Conservation (phyloP, 2,113 vertebrate genomes). For the Lophotis ruficrista region DNA sequence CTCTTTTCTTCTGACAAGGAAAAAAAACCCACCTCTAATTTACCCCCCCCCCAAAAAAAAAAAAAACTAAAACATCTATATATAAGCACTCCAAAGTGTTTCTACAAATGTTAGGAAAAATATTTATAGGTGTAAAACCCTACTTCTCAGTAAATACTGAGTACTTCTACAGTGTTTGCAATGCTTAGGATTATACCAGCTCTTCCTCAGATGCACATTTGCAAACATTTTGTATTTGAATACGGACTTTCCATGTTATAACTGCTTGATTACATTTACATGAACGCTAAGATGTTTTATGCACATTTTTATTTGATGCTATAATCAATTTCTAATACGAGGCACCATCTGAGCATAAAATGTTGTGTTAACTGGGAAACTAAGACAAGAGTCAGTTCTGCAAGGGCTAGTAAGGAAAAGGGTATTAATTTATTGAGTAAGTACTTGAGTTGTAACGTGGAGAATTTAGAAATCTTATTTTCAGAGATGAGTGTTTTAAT, state of each 20-base stretch:
- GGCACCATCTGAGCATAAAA: slow-evolving; percentile 1
- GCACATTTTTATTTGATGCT: not conserved
- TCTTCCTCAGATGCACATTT: not conserved
- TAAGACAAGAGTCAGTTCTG: not conserved
- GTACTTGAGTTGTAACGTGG: not conserved
- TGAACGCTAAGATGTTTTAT: slow-evolving; percentile 1
- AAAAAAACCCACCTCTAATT: not conserved
- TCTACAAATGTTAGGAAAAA: not conserved
- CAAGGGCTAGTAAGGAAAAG: not conserved
- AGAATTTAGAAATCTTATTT: not conserved
- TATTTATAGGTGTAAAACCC: not conserved
- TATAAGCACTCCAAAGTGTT: not conserved
- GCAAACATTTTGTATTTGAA: not conserved
- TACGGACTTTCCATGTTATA: not conserved
- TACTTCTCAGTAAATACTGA: not conserved
- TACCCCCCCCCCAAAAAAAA: not conserved
- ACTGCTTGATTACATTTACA: not conserved
- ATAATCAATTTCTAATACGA: not conserved
- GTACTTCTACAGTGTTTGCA: not conserved
- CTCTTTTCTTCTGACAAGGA: not conserved
- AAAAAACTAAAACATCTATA: not conserved
- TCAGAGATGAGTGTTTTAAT: not conserved
- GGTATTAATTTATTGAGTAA: not conserved
- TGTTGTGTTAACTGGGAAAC: not conserved
- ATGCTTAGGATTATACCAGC: not conserved